Base-by-base conservation (phyloP, 2,888 invertebrate species). In the Trimorus sp. region DNA sequence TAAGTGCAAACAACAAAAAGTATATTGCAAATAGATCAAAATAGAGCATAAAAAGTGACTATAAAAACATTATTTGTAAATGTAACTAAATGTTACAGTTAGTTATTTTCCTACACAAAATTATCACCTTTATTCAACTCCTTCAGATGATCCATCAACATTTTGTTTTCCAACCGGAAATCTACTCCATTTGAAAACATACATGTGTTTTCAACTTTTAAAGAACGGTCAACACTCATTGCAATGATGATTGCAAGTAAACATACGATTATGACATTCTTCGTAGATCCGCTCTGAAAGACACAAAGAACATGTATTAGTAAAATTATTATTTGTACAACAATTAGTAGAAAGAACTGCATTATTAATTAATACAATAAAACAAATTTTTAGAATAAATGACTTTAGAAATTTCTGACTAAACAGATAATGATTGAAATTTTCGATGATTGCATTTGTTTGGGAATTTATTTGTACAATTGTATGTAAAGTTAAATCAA, bases 101-200 rank as follows among this genome's bases (percentile, higher is more conserved):
- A 26, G 1, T 26, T 26, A 4, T 26, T 26, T 26, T 26, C 4
- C 26, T 26, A 26, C 26, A 4, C 26, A 26, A 4, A 26, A 26
- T 1, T 26, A 26, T 62, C 16, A 82, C 82, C 82, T 71, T 53
- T 58, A 51, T 79, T 79, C 26, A 82, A 38, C 53, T 79, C 66
- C 45, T 82, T 75, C 38, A 82, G 54, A 58, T 82, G 71, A 45
- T 76, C 68, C 71, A 75, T 71, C 15, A 82, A 15, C 42, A 82
- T 66, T 60, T 75, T 74, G 53, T 82, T 79, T 49, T 78, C 82
- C 15, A 70, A 11, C 36, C 14, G 60, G 16, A 66, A 51, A 75
- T 82, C 53, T 53, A 74, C 75, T 51, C 53, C 62, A 16, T 68
- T 79, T 38, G 40, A 15, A 7, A 70, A 56, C 51, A 78, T 58